Evolutionary conservation across 2,888 invertebrate species (phyloP), one percentile per base, ranked within the genome.

Genomic region (Parasteatoda lunata): DNA sequence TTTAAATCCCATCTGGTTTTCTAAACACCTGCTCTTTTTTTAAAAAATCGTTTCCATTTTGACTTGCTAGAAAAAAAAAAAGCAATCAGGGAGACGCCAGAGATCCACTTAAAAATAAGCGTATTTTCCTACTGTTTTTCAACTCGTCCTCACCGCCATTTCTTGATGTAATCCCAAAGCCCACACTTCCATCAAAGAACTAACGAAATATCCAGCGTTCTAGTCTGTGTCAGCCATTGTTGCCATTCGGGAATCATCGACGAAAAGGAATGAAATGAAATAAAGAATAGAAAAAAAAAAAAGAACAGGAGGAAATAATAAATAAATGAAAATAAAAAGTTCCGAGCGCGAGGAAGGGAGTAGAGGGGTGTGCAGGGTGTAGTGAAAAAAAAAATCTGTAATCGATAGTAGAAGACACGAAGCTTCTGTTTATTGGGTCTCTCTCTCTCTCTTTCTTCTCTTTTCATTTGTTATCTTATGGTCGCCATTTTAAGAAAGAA

Each of bases 381-480:
- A 52, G 66, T 45, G 6, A 11, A 45, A 76, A 54, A 77, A 86
- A 81, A 80, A 77, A 71, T 71, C 77, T 86, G 85, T 86, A 86
- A 86, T 86, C 85, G 85, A 86, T 86, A 86, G 80, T 86, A 71
- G 80, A 80, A 86, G 85, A 84, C 81, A 81, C 75, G 54, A 69
- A 70, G 77, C 85, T 86, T 77, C 80, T 86, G 85, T 86, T 86
- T 86, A 86, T 86, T 86, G 85, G 85, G 85, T 86, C 77, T 77
- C 77, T 72, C 77, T 77, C 77, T 72, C 71, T 83, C 83, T 69
- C 75, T 85, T 75, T 72, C 72, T 85, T 79, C 84, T 70, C 85
- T 80, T 86, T 86, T 86, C 85, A 86, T 86, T 86, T 86, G 85
- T 86, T 86, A 86, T 86, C 85, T 81, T 80, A 81, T 71, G 85